Evolutionary conservation across 2,888 invertebrate genomes (phyloP), one percentile per base, ranked within the genome.

Genomic region (Dorcus parallelipipedus): DNA sequence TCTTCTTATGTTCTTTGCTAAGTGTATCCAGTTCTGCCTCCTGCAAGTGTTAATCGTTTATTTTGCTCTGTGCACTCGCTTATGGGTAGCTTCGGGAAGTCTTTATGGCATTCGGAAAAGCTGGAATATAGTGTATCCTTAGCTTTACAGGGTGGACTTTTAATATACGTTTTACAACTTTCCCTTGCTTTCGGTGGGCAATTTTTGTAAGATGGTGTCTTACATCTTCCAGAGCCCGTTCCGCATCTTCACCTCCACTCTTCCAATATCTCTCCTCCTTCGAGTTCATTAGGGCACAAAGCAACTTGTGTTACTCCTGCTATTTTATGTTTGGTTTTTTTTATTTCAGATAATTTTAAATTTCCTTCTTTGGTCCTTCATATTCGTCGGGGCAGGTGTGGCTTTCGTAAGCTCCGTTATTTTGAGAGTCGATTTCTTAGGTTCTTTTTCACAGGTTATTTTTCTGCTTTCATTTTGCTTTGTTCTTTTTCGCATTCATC

Each of bases 21-120:
- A 14, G 14, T 14, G 14, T n/a, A n/a, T n/a, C n/a, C n/a, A n/a
- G 45, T 45, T 45, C 14, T 45, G 14, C 14, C 1, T 14, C 14
- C n/a, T 9, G 20, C 20, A n/a, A n/a, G n/a, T 20, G 1, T 20
- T 20, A 20, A 20, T 33, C 17, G 9, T 17, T 54, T 56, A 10
- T 49, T 23, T 41, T 58, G 55, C 23, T 60, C 58, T 0, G 48
- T 39, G 17, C 60, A 59, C 56, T 67, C 67, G 40, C 40, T 48
- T 3, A 50, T n/a, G 9, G 57, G 53, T 20, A 60, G 9, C 55
- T 56, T 52, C 3, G 61, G 63, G 49, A 66, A 65, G 8, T 59
- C 55, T 42, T 62, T 61, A 9, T 57, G 59, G 38, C 56, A 57
- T 20, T 67, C 65, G 0, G 64, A 60, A 52, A 64, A 67, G 38